A percentile compares a stretch with the other conserved stretches of the same genome.
phyloP scores from a whole-genome alignment of 2,113 vertebrate genomes.

The Poeciliopsis turrubarensis region DNA sequence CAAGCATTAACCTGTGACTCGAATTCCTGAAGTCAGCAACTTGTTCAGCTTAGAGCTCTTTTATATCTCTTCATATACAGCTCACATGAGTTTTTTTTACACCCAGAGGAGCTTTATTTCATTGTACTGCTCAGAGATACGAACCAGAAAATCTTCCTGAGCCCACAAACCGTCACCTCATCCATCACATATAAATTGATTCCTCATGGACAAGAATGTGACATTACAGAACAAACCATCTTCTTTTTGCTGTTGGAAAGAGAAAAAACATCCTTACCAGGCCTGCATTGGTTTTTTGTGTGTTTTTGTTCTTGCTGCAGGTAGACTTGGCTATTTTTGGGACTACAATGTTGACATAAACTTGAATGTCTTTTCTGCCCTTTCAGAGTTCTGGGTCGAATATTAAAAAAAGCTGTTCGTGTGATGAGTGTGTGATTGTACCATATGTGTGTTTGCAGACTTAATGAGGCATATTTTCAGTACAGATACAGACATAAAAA shows the following conservation, averaged over 20 bases:
- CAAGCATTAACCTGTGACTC: constrained; percentile 31
- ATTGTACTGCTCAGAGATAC: constrained; percentile 27
- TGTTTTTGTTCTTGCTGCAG: constrained; percentile 3
- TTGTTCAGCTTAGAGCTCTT: constrained; percentile 9
- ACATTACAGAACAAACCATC: constrained; percentile 12
- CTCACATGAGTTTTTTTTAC: constrained; percentile 30
- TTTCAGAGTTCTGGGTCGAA: background rate
- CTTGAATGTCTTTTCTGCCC: constrained; percentile 12
- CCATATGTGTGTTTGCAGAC: background rate
- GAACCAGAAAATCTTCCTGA: constrained; percentile 38
- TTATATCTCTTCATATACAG: constrained; percentile 37
- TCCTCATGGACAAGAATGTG: constrained; percentile 28
- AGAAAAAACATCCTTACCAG: background rate
- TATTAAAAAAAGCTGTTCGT: constrained; percentile 7
- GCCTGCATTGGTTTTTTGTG: background rate
- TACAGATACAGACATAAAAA: constrained; percentile 27
- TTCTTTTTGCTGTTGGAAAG: background rate
- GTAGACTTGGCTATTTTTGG: constrained; percentile 19
- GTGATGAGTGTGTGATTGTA: constrained; percentile 20
- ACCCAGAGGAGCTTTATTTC: constrained; percentile 30
- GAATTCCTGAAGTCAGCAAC: constrained; percentile 42
- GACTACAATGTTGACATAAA: constrained; percentile 10
- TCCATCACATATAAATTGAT: constrained; percentile 54
- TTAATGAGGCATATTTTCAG: constrained; percentile 41
- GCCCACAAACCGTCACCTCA: constrained; percentile 27